A percentile compares a stretch with the other conserved stretches of the same genome.
Conservation (phyloP, 1,140 invertebrate species). For the Rhagoletis pomonella region DNA sequence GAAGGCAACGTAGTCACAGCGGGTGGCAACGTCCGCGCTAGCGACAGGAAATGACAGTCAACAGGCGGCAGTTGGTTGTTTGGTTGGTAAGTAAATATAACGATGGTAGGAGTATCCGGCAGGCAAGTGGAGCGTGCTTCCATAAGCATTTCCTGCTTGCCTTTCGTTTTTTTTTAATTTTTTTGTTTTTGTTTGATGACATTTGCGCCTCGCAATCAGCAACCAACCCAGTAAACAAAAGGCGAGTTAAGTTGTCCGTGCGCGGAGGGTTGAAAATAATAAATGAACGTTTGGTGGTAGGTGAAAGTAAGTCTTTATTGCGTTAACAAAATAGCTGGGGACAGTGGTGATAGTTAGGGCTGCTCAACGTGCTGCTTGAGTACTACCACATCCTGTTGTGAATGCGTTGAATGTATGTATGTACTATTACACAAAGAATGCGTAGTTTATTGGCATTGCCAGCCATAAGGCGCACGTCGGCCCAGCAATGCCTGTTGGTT, state of each 20-base stretch:
- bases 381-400: not conserved
- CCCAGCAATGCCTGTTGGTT: not conserved
- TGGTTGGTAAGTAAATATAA: no score
- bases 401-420: not conserved
- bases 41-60: not conserved
- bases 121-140: no score
- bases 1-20: not conserved
- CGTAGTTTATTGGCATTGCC: no score
- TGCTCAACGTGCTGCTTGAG: not conserved
- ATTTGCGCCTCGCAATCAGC: not conserved
- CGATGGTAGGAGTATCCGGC: no score
- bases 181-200: not conserved
- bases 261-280: not conserved
- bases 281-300: not conserved
- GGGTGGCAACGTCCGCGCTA: not conserved
- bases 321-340: not conserved
- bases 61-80: not conserved
- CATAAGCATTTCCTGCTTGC: no score
- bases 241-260: not conserved
- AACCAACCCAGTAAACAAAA: no score
- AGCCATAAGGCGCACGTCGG: no score
- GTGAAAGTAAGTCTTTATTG: not conserved
- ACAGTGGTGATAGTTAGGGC: no score
- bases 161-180: not conserved
- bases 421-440: no score